phyloP scores from a whole-genome alignment of 1,140 invertebrate genomes.

The Solen grandis region DNA sequence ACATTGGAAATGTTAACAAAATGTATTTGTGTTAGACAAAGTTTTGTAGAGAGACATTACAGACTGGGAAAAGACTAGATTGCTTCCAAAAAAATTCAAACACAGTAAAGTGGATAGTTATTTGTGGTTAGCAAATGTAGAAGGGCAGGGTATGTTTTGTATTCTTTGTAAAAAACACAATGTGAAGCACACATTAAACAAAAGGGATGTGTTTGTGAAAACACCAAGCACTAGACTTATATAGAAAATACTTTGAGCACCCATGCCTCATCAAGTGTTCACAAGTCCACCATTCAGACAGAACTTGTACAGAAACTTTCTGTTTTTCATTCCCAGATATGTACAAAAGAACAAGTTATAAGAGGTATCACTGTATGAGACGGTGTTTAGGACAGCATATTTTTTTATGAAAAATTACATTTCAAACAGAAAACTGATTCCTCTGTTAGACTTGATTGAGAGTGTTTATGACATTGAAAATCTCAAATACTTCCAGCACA shows the following conservation, averaged over 20 bases:
- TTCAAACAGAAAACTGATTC: neutral
- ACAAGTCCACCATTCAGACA: neutral
- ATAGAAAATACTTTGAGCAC: constrained; percentile 1
- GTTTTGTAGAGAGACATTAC: no score
- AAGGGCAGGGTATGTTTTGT: constrained; percentile 18
- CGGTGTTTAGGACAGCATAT: neutral
- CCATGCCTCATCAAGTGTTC: neutral
- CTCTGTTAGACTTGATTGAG: constrained; percentile 3
- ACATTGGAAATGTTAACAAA: no score
- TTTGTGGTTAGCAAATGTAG: constrained; percentile 33
- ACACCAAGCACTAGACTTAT: neutral
- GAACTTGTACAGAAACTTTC: neutral
- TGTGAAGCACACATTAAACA: neutral
- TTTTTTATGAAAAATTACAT: constrained; percentile 15
- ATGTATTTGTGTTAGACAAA: no score
- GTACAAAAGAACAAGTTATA: neutral
- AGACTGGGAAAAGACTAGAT: no score
- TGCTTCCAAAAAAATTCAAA: constrained; percentile 10
- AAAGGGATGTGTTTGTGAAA: neutral
- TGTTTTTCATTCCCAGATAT: neutral
- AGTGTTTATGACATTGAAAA: neutral
- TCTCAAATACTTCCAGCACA: constrained; percentile 2
- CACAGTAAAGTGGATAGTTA: neutral
- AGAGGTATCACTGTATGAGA: neutral
- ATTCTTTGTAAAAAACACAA: constrained; percentile 5